phyloP scores from a whole-genome alignment of 2,113 vertebrate species.

The Galeopterus variegatus region DNA sequence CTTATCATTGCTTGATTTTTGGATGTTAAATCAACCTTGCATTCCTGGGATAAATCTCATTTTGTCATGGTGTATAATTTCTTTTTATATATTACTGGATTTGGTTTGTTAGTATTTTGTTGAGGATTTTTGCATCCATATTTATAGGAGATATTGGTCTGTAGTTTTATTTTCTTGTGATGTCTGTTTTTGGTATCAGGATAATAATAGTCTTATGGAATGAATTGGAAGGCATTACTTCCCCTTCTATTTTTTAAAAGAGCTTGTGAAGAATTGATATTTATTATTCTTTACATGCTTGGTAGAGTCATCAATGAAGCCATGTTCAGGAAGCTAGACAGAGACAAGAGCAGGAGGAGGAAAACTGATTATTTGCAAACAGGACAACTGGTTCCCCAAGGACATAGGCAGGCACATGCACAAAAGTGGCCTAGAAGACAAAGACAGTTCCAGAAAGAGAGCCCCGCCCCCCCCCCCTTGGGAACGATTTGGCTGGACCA shows the following conservation, averaged over 20 bases:
- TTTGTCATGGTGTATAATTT: background rate
- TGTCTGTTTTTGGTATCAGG: background rate
- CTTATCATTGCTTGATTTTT: background rate
- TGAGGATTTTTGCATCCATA: background rate
- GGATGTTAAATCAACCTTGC: background rate
- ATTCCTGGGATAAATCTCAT: background rate
- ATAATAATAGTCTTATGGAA: background rate
- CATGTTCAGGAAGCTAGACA: no score
- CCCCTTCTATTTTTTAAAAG: background rate
- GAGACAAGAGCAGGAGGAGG: no score
- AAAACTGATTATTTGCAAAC: no score
- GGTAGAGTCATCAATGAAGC: background rate
- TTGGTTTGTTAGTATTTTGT: background rate
- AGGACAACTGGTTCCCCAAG: no score
- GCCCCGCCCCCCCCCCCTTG: no score
- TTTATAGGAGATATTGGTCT: background rate
- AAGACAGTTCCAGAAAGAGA: no score
- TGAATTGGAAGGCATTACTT: background rate
- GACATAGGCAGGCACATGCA: no score
- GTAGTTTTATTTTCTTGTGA: background rate
- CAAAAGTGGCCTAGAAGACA: no score
- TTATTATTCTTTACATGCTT: background rate
- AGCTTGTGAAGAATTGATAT: background rate
- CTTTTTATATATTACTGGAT: background rate
- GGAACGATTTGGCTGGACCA: no score